Base-by-base conservation (phyloP, 2,797 vertebrate species). In the Sparidentex hasta region DNA sequence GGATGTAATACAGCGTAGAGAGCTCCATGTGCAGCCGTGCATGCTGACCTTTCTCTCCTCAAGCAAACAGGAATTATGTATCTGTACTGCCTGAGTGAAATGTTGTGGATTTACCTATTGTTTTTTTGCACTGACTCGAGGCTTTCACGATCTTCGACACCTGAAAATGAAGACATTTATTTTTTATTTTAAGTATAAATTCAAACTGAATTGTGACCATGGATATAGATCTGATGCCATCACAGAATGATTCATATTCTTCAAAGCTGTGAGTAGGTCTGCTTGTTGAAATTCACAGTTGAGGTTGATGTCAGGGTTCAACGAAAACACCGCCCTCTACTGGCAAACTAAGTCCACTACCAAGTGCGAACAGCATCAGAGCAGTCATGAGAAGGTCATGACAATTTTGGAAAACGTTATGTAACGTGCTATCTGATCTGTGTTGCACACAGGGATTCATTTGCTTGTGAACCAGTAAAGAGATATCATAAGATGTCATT, bases 301-400 rank as follows among this genome's bases (percentile, higher is more conserved):
- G 5, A 3, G 71, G 38, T 9, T 0, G 18, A 21, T 56, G 8
- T 14, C 48, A 14, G 18, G 47, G 17, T 14, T 43, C 20, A 69
- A 54, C 67, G 17, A 44, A 47, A 43, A 43, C 20, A 83, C 65
- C 89, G 87, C 90, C 89, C 84, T 71, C 93, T 91, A 46, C 72
- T 84, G 93, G 86, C 11, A 70, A 78, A 51, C 16, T 7, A 25
- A 48, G 25, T 33, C 2, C 66, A 72, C 41, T 75, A 51, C 38
- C 11, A 64, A 41, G 17, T 17, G 7, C 11, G 14, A 3, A 58
- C 23, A 38, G 7, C 7, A 14, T 55, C 7, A 77, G 17, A 55
- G 13, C 20, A 54, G 16, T 46, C 20, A 23, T 11, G 1, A 43
- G 9, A 29, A 46, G 56, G 65, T 61, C 33, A 27, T 51, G 13